Base-by-base conservation (phyloP, 2,888 invertebrate species). In the Torymus tubicola region DNA sequence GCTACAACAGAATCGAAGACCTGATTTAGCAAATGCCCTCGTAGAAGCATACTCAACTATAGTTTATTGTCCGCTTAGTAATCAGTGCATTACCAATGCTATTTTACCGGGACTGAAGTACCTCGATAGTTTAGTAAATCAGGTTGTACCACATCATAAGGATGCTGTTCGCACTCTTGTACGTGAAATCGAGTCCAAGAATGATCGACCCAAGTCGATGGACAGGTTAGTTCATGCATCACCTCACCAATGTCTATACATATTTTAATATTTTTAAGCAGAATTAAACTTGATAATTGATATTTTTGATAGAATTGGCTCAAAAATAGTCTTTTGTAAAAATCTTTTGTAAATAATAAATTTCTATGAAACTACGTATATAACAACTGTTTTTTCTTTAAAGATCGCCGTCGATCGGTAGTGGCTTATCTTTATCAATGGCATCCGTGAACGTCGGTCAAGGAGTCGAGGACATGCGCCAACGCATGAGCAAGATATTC, bases 1-100 rank as follows among this genome's bases (percentile, higher is more conserved):
- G 84, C 91, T 92, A 79, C 93, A 93, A 83, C 93, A 93, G 92
- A 2, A 61, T 31, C 91, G 92, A 83, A 93, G 93, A 86, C 88
- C 92, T 69, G 94, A 94, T 85, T 91, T 95, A 79, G 93, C 93
- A 11, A 90, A 92, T 75, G 93, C 93, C 63, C 89, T 95, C 70
- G 92, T 95, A 70, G 94, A 95, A 85, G 93, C 94, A 0, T 95
- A 93, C 87, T 93, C 93, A 21, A 93, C 94, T 73, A 88, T 93
- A 60, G 92, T 93, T 74, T 93, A 93, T 84, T 92, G 92, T 84
- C 90, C 92, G 2, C 85, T 93, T 60, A 92, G 92, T 78, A 92
- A 91, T 84, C 91, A 92, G 80, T 91, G 91, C 77, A 91, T 93
- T 55, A 90, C 89, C 50, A 88, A 90, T 58, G 90, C 91, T 18